Base-by-base conservation (phyloP, 2,888 invertebrate genomes). In the Drosophila falleni region DNA sequence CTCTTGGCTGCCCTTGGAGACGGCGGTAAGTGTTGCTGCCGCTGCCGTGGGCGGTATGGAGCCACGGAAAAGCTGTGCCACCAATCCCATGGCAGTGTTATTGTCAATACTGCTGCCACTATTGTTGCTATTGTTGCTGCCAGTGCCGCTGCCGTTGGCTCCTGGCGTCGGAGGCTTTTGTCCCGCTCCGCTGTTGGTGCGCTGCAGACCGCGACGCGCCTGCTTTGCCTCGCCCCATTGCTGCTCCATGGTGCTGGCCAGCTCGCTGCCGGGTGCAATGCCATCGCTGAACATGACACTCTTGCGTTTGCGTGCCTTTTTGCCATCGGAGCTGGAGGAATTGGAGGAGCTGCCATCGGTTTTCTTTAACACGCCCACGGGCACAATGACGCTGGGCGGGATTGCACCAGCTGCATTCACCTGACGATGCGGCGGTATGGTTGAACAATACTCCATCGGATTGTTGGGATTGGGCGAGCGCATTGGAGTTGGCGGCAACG, bases 281-380 rank as follows among this genome's bases (percentile, higher is more conserved):
- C 97, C 97, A 93, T 97, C 97, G 87, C 97, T 97, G 91, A 97
- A 97, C 95, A 97, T 97, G 50, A 97, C 97, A 81, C 95, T 96
- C 93, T 95, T 96, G 80, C 94, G 95, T 85, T 94, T 95, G 55
- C 94, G 93, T 0, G 86, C 85, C 80, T 90, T 91, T 60, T 94
- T 93, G 33, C 86, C 83, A 59, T 89, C 90, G 5, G 89, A 89
- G 35, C 87, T 89, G 31, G 91, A 91, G 0, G 91, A 91, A 46
- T 89, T 90, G 2, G 81, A 92, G 85, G 71, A 90, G 61, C 80
- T 75, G 56, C 93, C 93, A 60, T 94, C 94, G 88, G 91, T 90
- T 61, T 92, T 91, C 90, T 97, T 97, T 3, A 97, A 93, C 33
- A 97, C 97, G 3, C 97, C 96, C n/a, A 96, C 96, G 9, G 97